Base-by-base conservation (phyloP, 2,797 vertebrate species). In the Sebastiscus tertius region DNA sequence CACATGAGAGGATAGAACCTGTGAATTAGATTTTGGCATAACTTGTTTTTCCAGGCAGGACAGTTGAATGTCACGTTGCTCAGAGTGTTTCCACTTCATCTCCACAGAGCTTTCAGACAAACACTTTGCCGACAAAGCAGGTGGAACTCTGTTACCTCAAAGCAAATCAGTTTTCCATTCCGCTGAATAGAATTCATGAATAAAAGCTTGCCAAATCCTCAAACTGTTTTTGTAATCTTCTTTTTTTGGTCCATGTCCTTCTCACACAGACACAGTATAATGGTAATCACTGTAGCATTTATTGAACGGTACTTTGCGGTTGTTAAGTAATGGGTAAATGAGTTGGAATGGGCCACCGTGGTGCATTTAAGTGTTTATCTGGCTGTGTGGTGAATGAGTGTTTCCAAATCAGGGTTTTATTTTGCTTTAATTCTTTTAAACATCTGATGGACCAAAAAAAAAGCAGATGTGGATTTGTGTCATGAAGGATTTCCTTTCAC, bases 11-110 rank as follows among this genome's bases (percentile, higher is more conserved):
- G 75, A 90, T 69, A 75, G 39, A 83, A 88, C 60, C 79, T 82
- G 76, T 75, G 79, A 92, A 92, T 88, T 87, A 63, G 75, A 93
- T 92, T 83, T 88, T 67, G 65, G 55, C 66, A 61, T 79, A 62
- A 81, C 58, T 82, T 81, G 65, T 86, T 88, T 86, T 80, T 78
- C 24, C 52, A 68, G 61, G 22, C 69, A 83, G 75, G 82, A 85
- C 83, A 65, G 62, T 58, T 90, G 85, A 89, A 90, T 85, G 89
- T 87, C 82, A 83, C 49, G 66, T 80, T 65, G 74, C 79, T 86
- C 61, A 8, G 60, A 46, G 69, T 49, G 55, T 84, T 89, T 84
- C 80, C 72, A 77, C 63, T 72, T 78, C 80, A 77, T 81, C 3
- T 56, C 76, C 42, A 22, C 61, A 2, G n/a, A 68, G 83, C 75